Conservation (phyloP, 2,888 invertebrate genomes). For the Melinaea marsaeus region DNA sequence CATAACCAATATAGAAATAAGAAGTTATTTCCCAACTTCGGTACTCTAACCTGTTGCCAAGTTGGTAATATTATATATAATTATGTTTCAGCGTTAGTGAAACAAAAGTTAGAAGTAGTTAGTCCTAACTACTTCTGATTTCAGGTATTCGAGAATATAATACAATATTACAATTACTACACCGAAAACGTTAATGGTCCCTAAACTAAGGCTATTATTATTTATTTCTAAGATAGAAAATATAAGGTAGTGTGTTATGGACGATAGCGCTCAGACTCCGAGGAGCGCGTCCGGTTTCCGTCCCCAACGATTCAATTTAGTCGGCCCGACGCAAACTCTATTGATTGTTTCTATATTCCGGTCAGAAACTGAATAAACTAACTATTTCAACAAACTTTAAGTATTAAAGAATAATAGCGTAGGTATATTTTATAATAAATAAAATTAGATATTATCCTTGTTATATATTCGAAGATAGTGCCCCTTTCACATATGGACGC, state of each 20-base stretch:
- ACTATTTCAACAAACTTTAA: conserved; percentile 24
- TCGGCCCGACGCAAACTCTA: conserved; percentile 65
- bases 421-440: conserved; percentile 24
- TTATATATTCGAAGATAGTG: conserved; percentile 57
- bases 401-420: conserved; percentile 8
- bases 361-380: conserved; percentile 55
- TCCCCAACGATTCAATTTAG: conserved; percentile 64
- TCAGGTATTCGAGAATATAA: conserved; percentile 9
- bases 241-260: conserved; percentile 42
- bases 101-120: conserved; percentile 28
- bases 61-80: conserved; percentile 15
- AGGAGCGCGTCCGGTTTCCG: conserved; percentile 66
- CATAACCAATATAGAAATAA: conserved; percentile 24
- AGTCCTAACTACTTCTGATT: conserved; percentile 27
- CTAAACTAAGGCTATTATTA: not conserved
- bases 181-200: not conserved
- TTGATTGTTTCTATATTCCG: conserved; percentile 76
- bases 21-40: conserved; percentile 38
- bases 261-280: conserved; percentile 39
- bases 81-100: conserved; percentile 16
- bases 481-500: conserved; percentile 69
- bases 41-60: conserved; percentile 55
- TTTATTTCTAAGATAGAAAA: conserved; percentile 18
- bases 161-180: not conserved
- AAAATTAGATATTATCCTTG: conserved; percentile 60